phyloP scores from a whole-genome alignment of 2,888 invertebrate genomes.

The Ochropleura leucogaster region DNA sequence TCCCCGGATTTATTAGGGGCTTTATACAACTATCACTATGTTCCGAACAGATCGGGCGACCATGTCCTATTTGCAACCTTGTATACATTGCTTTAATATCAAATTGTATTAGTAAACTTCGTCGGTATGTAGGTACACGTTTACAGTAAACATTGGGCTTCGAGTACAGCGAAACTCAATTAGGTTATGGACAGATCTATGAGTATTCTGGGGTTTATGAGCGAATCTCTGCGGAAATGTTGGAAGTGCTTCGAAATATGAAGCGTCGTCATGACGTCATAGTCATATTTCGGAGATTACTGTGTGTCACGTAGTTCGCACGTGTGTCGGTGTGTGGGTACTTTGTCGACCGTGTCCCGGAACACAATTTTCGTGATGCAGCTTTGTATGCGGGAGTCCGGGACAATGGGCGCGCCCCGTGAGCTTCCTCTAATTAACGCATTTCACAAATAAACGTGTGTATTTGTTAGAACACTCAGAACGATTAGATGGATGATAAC shows the following conservation, averaged over 20 bases:
- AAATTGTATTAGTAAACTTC: constrained; percentile 51
- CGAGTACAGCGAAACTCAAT: constrained; percentile 50
- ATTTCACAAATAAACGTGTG: constrained; percentile 42
- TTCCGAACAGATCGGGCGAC: constrained; percentile 54
- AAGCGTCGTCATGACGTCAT: constrained; percentile 36
- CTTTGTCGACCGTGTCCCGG: constrained; percentile 55
- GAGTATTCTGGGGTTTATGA: constrained; percentile 51
- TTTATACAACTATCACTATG: constrained; percentile 58
- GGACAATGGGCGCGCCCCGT: constrained; percentile 47
- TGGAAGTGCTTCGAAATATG: constrained; percentile 49
- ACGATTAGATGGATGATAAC: constrained; percentile 7
- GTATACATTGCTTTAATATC: constrained; percentile 44
- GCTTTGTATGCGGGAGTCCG: constrained; percentile 29
- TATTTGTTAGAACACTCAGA: constrained; percentile 39
- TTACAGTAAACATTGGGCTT: constrained; percentile 33
- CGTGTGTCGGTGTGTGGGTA: constrained; percentile 46
- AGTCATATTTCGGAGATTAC: constrained; percentile 33
- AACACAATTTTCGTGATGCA: constrained; percentile 70
- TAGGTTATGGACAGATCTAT: constrained; percentile 56
- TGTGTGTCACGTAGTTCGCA: constrained; percentile 40
- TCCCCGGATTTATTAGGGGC: constrained; percentile 58
- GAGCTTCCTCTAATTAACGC: constrained; percentile 48
- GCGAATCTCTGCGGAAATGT: constrained; percentile 57
- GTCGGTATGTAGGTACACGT: constrained; percentile 32
- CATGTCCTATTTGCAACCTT: constrained; percentile 38